A percentile compares a stretch with the other conserved stretches of the same genome.
These are phyloP conservation scores for Agrotis segetum DNA, from an alignment of 2,888 invertebrate genomes.

Conservation along the genomic window DNA sequence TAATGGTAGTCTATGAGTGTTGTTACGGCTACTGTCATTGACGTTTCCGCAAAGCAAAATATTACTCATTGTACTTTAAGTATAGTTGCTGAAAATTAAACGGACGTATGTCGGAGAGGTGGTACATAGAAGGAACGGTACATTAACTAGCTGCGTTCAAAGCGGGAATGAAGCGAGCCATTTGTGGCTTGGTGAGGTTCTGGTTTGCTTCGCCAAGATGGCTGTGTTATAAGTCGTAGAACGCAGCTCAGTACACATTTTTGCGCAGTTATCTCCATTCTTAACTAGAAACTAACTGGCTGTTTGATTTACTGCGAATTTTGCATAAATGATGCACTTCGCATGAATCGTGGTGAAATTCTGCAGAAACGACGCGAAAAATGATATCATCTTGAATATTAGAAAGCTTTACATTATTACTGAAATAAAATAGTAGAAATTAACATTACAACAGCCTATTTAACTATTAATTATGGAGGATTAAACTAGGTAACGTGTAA, in stretches of 20 bases:
- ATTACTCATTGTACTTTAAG: constrained; percentile 59
- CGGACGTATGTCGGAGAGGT: constrained; percentile 62
- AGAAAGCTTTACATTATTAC: neutral
- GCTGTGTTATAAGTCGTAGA: constrained; percentile 55
- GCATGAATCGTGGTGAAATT: constrained; percentile 10
- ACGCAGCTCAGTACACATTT: constrained; percentile 48
- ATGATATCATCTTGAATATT: constrained; percentile 12
- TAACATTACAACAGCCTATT: neutral
- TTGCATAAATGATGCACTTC: constrained; percentile 25
- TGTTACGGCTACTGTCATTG: constrained; percentile 28
- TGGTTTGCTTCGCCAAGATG: constrained; percentile 57
- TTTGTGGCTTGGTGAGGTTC: constrained; percentile 71
- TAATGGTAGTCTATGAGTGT: constrained; percentile 20
- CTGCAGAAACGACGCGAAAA: neutral
- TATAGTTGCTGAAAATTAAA: constrained; percentile 65
- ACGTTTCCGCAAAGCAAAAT: constrained; percentile 61
- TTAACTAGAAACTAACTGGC: constrained; percentile 59
- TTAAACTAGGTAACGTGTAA: constrained; percentile 15
- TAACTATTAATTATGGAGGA: constrained; percentile 2
- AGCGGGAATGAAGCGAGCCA: constrained; percentile 73
- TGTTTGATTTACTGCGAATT: constrained; percentile 43
- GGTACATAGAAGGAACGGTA: constrained; percentile 72
- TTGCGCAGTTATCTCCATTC: constrained; percentile 49
- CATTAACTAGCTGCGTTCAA: constrained; percentile 73
- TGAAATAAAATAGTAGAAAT: constrained; percentile 13